These are phyloP conservation scores for Acleris cristana DNA, from an alignment of 2,888 invertebrate species.

Conservation along the genomic window DNA sequence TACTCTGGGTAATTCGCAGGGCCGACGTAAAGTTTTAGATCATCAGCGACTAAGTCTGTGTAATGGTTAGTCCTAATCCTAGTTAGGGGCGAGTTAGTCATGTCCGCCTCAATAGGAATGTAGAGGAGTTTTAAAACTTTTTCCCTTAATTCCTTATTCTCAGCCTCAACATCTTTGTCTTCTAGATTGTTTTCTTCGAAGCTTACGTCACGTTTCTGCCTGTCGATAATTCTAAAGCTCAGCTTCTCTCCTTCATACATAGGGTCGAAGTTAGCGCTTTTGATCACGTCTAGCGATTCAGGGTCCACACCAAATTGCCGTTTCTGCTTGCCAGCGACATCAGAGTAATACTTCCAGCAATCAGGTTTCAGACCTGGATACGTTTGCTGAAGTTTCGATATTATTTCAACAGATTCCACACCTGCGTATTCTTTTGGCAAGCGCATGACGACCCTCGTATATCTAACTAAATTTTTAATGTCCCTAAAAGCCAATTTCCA, in stretches of 20 bases:
- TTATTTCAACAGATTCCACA: conserved; percentile 64
- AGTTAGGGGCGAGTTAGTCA: conserved; percentile 61
- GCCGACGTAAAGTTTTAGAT: conserved; percentile 70
- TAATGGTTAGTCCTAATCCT: conserved; percentile 70
- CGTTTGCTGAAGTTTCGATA: conserved; percentile 56
- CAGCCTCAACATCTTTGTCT: conserved; percentile 40
- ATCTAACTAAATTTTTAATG: conserved; percentile 65
- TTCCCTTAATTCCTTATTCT: conserved; percentile 51
- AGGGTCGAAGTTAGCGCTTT: conserved; percentile 64
- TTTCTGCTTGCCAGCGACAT: conserved; percentile 74
- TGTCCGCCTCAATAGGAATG: conserved; percentile 59
- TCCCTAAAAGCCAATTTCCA: conserved; percentile 68
- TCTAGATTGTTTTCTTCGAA: conserved; percentile 53
- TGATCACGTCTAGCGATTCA: conserved; percentile 68
- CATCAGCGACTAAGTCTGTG: conserved; percentile 68
- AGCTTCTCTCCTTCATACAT: conserved; percentile 62
- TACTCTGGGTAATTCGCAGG: conserved; percentile 70
- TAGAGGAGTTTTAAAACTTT: conserved; percentile 64
- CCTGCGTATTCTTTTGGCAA: conserved; percentile 67
- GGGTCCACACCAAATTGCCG: conserved; percentile 77
- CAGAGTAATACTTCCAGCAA: conserved; percentile 75
- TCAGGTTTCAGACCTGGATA: conserved; percentile 70
- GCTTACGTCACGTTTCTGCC: conserved; percentile 67
- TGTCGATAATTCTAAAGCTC: conserved; percentile 68
- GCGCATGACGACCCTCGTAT: conserved; percentile 70